Conservation (phyloP, 2,888 invertebrate species). For the Cheilosia vernalis region DNA sequence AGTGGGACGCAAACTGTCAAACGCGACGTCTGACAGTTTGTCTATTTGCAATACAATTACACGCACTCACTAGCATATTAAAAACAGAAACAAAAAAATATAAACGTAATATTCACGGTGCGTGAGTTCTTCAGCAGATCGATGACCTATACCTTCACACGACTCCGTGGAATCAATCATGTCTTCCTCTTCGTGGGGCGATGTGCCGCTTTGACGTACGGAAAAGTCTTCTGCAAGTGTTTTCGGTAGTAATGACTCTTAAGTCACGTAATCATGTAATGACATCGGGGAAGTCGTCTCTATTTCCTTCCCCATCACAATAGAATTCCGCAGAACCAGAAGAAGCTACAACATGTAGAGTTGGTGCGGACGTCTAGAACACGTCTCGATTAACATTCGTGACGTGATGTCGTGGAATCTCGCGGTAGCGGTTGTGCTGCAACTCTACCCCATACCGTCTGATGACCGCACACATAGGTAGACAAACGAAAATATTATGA, state of each 20-base stretch:
- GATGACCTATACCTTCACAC: conserved; percentile 58
- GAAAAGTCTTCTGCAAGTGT: conserved; percentile 9
- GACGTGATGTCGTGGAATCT: conserved; percentile 58
- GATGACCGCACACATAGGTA: background rate
- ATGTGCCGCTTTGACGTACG: conserved; percentile 7
- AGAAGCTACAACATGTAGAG: conserved; percentile 1
- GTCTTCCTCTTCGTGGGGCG: background rate
- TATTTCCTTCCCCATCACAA: conserved; percentile 65
- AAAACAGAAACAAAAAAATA: conserved; percentile 18
- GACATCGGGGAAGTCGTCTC: conserved; percentile 52
- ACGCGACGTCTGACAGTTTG: conserved; percentile 69
- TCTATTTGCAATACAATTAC: conserved; percentile 74
- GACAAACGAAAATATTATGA: conserved; percentile 14
- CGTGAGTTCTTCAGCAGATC: conserved; percentile 65
- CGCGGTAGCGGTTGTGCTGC: conserved; percentile 33
- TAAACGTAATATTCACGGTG: conserved; percentile 41
- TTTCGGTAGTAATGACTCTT: conserved; percentile 40
- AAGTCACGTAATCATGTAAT: conserved; percentile 62
- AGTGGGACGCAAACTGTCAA: conserved; percentile 62
- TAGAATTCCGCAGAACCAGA: conserved; percentile 4
- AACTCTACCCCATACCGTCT: background rate
- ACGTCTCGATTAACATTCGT: conserved; percentile 67
- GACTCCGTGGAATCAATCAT: conserved; percentile 47
- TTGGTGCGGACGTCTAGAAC: conserved; percentile 55
- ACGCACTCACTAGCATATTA: conserved; percentile 62